Conservation (phyloP, 2,113 vertebrate species). For the Pseudonaja textilis region DNA sequence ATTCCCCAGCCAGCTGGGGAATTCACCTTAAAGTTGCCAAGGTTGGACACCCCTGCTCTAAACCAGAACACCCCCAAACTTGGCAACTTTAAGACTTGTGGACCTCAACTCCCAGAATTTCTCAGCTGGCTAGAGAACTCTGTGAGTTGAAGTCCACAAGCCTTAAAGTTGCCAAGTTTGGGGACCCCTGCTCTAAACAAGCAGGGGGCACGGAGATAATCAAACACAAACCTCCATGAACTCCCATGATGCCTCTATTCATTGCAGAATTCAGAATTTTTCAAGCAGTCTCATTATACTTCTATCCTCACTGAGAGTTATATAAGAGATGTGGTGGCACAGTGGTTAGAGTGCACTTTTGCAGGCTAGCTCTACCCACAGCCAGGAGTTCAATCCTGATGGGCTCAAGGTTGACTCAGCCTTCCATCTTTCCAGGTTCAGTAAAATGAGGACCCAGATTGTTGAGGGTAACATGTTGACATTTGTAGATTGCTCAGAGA, state of each 20-base stretch:
- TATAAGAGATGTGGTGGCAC: neutral
- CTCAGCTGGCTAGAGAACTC: no score
- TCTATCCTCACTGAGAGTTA: no score
- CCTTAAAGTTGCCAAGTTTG: no score
- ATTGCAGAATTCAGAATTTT: neutral
- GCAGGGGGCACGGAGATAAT: neutral
- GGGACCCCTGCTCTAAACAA: neutral
- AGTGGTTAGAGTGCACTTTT: neutral
- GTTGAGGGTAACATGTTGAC: neutral
- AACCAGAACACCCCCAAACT: no score
- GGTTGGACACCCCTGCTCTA: no score
- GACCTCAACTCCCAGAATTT: no score
- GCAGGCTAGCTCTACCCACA: neutral
- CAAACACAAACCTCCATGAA: neutral
- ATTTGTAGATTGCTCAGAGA: no score
- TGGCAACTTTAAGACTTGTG: no score
- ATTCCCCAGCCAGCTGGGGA: no score
- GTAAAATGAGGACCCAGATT: neutral
- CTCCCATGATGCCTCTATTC: neutral
- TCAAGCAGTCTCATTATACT: conserved; percentile 7
- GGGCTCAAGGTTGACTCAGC: neutral
- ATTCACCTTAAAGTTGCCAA: no score
- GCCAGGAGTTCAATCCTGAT: neutral
- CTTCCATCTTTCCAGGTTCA: neutral
- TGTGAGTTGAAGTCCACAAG: no score